Evolutionary conservation across 2,888 invertebrate genomes (phyloP).

Genomic region (Drosophila basisetae): DNA sequence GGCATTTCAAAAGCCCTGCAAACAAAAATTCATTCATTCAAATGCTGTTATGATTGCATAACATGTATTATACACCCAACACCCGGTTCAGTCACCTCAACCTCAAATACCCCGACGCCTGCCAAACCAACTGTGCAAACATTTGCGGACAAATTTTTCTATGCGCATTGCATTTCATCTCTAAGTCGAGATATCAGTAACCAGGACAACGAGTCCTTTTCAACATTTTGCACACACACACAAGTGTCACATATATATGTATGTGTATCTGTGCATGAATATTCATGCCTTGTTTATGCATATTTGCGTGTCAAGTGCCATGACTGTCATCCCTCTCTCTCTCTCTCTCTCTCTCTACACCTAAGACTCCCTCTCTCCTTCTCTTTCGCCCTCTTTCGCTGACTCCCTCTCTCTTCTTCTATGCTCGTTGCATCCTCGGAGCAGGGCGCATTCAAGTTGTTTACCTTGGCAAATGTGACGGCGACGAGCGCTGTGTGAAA

Average conservation of each 20-base stretch:
- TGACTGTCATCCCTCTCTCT: constrained; percentile 37
- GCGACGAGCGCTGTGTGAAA: constrained; percentile 68
- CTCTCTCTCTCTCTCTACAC: constrained; percentile 7
- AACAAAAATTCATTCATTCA: constrained; percentile 50
- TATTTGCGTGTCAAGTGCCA: constrained; percentile 78
- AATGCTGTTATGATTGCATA: constrained; percentile 80
- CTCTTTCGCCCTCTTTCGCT: constrained; percentile 7
- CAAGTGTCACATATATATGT: constrained; percentile 40
- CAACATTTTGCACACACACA: constrained; percentile 34
- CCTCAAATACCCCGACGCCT: constrained; percentile 15
- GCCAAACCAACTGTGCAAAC: constrained; percentile 59
- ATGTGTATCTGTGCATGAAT: constrained; percentile 66
- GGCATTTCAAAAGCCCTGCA: constrained; percentile 35
- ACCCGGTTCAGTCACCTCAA: constrained; percentile 69
- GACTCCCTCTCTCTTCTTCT: constrained; percentile 8
- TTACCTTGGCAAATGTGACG: constrained; percentile 64
- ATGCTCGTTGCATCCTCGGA: constrained; percentile 52
- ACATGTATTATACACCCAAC: constrained; percentile 40
- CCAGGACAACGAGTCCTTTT: constrained; percentile 61
- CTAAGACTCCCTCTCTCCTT: not conserved
- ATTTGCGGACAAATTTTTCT: constrained; percentile 70
- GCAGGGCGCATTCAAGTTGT: constrained; percentile 75
- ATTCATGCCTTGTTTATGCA: constrained; percentile 80
- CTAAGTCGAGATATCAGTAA: constrained; percentile 71
- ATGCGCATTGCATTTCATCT: constrained; percentile 84